phyloP scores from a whole-genome alignment of 2,113 vertebrate genomes.

The Microcebus jonahi region DNA sequence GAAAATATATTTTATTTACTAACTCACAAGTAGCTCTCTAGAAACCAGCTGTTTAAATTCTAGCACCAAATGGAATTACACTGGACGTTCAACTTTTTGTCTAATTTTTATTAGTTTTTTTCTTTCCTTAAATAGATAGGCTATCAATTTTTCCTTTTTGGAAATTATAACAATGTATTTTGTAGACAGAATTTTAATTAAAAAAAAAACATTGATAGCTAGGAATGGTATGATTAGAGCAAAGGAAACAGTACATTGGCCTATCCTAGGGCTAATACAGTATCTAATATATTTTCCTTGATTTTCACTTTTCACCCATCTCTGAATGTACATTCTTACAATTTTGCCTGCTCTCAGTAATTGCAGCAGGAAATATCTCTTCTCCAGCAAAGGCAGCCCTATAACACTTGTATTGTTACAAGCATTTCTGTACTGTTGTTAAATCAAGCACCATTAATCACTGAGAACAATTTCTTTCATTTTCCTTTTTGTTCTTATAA shows the following conservation, averaged over 20 bases:
- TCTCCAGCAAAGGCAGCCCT: constrained; percentile 52
- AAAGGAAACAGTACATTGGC: constrained; percentile 75
- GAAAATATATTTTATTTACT: neutral
- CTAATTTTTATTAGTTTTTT: neutral
- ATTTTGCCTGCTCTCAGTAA: constrained; percentile 76
- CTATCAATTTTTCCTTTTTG: neutral
- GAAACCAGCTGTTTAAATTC: neutral
- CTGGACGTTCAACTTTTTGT: neutral
- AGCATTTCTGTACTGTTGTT: constrained; percentile 30
- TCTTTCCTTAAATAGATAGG: neutral
- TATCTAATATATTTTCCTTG: constrained; percentile 76
- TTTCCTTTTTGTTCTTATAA: neutral
- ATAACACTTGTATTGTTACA: neutral
- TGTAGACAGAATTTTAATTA: constrained; percentile 57
- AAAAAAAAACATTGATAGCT: constrained; percentile 62
- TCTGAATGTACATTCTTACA: constrained; percentile 74
- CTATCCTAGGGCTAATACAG: constrained; percentile 75
- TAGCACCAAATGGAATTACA: neutral
- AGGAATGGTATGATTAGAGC: constrained; percentile 66
- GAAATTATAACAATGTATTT: constrained; percentile 8
- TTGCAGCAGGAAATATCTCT: constrained; percentile 71
- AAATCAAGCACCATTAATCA: constrained; percentile 63
- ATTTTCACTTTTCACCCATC: constrained; percentile 78
- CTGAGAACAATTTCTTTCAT: constrained; percentile 50
- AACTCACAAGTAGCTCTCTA: neutral